Conservation (phyloP, 2,113 vertebrate species). For the Tyrannus savana region DNA sequence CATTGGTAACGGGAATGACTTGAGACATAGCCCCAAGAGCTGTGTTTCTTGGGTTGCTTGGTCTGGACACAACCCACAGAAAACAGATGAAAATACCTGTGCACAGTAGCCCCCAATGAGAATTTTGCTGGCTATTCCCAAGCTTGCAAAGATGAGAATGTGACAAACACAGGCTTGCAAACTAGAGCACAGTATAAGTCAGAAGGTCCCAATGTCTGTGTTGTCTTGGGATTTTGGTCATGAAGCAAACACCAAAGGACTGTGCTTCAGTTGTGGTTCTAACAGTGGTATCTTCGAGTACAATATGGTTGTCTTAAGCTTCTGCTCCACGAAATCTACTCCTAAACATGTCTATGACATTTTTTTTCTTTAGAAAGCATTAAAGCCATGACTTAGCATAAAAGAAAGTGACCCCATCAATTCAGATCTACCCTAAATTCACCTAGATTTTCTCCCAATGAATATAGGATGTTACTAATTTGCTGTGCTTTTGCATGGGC, state of each 20-base stretch:
- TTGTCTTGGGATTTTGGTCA: neutral
- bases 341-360: rapidly evolving
- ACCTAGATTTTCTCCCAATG: neutral
- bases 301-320: neutral
- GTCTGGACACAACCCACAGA: neutral
- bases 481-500: neutral
- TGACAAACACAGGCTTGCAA: neutral
- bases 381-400: neutral
- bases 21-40: neutral
- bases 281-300: neutral
- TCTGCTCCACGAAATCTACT: neutral
- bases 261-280: neutral
- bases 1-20: neutral
- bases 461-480: neutral
- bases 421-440: neutral
- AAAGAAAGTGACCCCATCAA: neutral
- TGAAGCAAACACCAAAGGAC: neutral
- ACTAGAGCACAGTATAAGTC: neutral
- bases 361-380: neutral
- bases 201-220: neutral
- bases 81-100: neutral
- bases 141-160: neutral
- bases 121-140: neutral
- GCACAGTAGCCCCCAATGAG: neutral
- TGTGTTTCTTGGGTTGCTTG: neutral